Evolutionary conservation across 2,797 vertebrate species (phyloP).

Genomic region (Myripristis jacobus): DNA sequence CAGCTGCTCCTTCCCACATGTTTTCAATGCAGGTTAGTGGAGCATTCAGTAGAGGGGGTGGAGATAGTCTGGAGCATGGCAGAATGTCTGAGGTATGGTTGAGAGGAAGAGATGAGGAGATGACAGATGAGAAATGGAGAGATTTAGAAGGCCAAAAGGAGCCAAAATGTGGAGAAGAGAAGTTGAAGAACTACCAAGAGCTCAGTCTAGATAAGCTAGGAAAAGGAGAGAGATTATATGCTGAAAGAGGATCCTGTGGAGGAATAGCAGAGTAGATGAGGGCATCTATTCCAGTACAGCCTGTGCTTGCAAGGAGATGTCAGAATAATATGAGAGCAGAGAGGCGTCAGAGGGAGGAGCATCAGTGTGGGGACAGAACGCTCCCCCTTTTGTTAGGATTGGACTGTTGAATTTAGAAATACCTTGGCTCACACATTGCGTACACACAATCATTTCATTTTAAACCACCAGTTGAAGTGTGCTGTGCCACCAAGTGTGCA

Average conservation of each 20-base stretch:
- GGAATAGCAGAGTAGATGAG: background rate
- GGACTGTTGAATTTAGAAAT: background rate
- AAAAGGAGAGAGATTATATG: too few relatives aligned
- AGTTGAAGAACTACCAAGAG: background rate
- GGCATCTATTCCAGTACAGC: background rate
- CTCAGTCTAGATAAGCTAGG: background rate
- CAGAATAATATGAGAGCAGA: background rate
- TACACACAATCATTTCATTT: background rate
- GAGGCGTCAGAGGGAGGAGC: background rate
- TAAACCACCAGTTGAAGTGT: background rate
- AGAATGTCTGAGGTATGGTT: background rate
- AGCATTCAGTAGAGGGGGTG: background rate
- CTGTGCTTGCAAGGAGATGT: background rate
- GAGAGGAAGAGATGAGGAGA: constrained; percentile 8
- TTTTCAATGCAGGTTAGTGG: background rate
- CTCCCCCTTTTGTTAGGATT: background rate
- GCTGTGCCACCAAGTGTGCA: background rate
- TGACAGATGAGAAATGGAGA: constrained; percentile 16
- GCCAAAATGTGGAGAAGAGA: constrained; percentile 2
- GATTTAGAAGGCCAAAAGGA: constrained; percentile 20
- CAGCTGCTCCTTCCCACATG: background rate
- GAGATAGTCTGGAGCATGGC: background rate
- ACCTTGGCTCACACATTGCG: background rate
- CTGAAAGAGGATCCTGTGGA: background rate
- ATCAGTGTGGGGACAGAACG: background rate